Evolutionary conservation across 1,140 invertebrate genomes (phyloP).

Genomic region (Centruroides vittatus): DNA sequence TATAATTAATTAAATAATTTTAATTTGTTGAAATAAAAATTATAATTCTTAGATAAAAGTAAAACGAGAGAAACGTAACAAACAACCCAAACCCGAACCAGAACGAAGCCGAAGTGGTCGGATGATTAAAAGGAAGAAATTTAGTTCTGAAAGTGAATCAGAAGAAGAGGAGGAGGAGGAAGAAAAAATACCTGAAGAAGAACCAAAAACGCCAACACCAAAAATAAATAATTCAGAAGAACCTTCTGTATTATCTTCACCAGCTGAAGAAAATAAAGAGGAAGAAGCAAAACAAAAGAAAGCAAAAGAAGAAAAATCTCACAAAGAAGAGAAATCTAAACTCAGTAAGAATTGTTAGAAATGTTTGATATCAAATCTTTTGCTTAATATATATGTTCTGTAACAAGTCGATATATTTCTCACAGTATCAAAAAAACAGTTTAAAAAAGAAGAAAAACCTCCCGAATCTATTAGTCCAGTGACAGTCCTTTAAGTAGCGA

Average conservation of each 20-base stretch:
- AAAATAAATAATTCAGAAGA: constrained; percentile 4
- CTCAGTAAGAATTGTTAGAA: too few species aligned
- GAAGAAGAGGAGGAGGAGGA: constrained; percentile 13
- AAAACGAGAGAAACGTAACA: too few species aligned
- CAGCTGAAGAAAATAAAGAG: not conserved
- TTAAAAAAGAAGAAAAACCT: not conserved
- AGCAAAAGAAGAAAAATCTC: not conserved
- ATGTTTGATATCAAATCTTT: not conserved
- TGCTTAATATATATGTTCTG: not conserved
- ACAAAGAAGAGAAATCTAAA: not conserved
- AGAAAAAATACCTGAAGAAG: constrained; percentile 16
- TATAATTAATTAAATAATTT: too few species aligned
- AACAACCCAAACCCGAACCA: constrained; percentile 19
- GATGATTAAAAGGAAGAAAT: constrained; percentile 53
- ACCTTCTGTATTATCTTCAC: not conserved
- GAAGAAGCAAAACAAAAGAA: not conserved
- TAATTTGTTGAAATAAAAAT: too few species aligned
- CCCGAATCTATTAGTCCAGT: not conserved
- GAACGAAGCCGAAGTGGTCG: constrained; percentile 56
- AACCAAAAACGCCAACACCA: constrained; percentile 5
- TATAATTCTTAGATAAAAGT: too few species aligned
- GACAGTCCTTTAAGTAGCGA: not conserved
- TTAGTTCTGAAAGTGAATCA: constrained; percentile 29
- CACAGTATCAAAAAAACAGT: not conserved
- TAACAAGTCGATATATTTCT: not conserved